phyloP scores from a whole-genome alignment of 2,797 vertebrate genomes.

The Scolopax bukidnonensis region DNA sequence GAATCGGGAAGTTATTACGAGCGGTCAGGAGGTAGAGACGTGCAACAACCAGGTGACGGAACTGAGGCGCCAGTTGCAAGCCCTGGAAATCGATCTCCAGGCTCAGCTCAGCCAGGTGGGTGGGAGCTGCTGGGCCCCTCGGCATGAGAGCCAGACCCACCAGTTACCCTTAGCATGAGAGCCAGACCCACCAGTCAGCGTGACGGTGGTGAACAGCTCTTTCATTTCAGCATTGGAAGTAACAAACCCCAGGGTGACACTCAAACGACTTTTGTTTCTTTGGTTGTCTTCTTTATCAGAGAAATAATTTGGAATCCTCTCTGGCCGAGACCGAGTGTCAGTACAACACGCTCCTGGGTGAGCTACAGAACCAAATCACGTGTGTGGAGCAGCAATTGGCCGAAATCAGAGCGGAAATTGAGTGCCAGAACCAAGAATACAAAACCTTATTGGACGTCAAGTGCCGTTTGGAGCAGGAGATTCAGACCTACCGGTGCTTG shows the following conservation, averaged over 20 bases:
- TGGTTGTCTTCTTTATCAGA: conserved; percentile 74
- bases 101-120: conserved; percentile 93
- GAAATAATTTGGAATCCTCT: conserved; percentile 81
- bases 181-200: not conserved
- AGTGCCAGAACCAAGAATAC: conserved; percentile 87
- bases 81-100: conserved; percentile 93
- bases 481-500: conserved; percentile 89
- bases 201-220: fast-evolving
- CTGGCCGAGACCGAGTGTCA: conserved; percentile 89
- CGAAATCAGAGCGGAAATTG: conserved; percentile 81
- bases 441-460: conserved; percentile 87
- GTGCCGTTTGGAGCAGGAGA: conserved; percentile 90
- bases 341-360: conserved; percentile 85
- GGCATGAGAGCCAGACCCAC: not conserved
- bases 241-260: not conserved
- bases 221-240: not conserved
- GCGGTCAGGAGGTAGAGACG: conserved; percentile 76
- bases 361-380: conserved; percentile 83
- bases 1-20: conserved; percentile 79
- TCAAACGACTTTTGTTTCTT: not conserved
- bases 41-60: conserved; percentile 89
- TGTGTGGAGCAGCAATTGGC: conserved; percentile 83
- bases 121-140: not conserved
- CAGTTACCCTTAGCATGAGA: too few relatives aligned
- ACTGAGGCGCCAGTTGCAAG: conserved; percentile 87